Percentiles rank a stretch among this genome's conserved stretches.
phyloP scores from a whole-genome alignment of 2,113 vertebrate species.

The Limnothrissa miodon region DNA sequence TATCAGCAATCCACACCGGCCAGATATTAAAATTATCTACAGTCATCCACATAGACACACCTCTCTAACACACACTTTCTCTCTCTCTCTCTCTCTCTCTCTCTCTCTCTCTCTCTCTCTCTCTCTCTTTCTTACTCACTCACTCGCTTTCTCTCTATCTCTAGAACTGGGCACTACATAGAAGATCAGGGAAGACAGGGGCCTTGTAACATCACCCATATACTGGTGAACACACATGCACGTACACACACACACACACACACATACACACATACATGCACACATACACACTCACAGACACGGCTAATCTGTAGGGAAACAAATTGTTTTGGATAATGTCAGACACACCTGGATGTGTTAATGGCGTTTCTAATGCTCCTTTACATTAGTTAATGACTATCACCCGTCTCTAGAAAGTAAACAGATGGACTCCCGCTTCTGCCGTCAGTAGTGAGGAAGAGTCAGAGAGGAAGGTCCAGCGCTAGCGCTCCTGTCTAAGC shows the following conservation, averaged over 20 bases:
- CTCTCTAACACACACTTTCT: not conserved
- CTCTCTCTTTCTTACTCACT: not conserved
- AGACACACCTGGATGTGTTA: not conserved
- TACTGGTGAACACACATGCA: not conserved
- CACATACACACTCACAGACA: not conserved
- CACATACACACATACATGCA: not conserved
- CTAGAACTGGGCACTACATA: not conserved
- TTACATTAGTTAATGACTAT: not conserved
- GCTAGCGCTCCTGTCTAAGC: not conserved
- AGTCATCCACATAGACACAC: conserved; percentile 58
- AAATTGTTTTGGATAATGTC: not conserved
- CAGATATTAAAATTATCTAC: conserved; percentile 77
- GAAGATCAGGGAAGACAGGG: not conserved
- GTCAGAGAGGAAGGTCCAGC: not conserved
- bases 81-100: conserved; percentile 10
- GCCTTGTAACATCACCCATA: not conserved
- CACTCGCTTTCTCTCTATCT: not conserved
- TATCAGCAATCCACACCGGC: conserved; percentile 77
- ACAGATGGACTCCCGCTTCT: not conserved
- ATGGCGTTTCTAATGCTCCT: not conserved
- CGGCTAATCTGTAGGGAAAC: not conserved
- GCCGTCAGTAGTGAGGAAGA: not conserved
- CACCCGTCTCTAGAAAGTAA: not conserved
- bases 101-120: not conserved
- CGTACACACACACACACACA: not conserved